phyloP scores from a whole-genome alignment of 1,140 invertebrate genomes.

The Paraescarpia echinospica region DNA sequence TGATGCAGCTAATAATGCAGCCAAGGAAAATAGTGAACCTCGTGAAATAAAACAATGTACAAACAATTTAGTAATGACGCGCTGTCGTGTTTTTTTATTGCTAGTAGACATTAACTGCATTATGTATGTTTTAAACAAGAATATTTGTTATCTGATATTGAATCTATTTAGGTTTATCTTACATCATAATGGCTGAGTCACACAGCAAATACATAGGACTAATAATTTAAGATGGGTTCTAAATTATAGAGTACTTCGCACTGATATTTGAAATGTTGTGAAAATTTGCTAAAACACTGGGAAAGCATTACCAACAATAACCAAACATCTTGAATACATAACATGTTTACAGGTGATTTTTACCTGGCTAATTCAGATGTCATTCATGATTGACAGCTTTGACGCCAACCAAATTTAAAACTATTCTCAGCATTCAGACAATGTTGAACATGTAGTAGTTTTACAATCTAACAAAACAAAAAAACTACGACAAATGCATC shows the following conservation, averaged over 20 bases:
- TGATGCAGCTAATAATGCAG: background rate
- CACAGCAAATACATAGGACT: background rate
- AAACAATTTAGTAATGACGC: background rate
- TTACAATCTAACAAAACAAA: no score
- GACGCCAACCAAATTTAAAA: no score
- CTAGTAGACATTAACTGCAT: background rate
- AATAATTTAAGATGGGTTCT: background rate
- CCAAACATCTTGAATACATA: background rate
- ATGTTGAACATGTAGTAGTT: no score
- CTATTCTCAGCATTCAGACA: no score
- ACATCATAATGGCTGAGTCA: background rate
- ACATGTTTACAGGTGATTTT: background rate
- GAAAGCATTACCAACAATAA: background rate
- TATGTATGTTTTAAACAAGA: background rate
- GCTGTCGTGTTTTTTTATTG: background rate
- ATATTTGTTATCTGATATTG: background rate
- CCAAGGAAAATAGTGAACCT: background rate
- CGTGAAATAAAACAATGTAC: background rate
- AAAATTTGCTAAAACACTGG: constrained; percentile 6
- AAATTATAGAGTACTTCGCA: background rate
- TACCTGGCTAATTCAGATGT: background rate
- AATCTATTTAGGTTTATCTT: background rate
- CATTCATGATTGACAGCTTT: background rate
- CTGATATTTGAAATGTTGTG: background rate
- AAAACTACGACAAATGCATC: no score